Percentiles rank a stretch among this genome's conserved stretches.
phyloP scores from a whole-genome alignment of 92 coral and sea anemone genomes.

The Porites cylindrica region DNA sequence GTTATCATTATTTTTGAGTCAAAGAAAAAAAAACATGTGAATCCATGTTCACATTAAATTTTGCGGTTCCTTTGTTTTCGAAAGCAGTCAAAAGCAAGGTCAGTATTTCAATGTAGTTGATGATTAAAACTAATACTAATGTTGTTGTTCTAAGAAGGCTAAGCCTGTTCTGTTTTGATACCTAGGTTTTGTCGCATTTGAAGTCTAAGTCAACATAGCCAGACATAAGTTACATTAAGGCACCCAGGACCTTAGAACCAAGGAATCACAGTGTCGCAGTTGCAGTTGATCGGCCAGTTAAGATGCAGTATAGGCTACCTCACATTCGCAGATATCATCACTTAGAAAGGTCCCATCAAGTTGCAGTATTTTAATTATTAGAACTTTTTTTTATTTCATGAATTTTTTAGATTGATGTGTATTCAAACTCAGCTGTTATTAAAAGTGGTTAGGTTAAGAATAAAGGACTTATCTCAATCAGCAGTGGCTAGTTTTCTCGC shows the following conservation, averaged over 20 bases:
- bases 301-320: slow-evolving; percentile 52
- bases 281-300: slow-evolving; percentile 26
- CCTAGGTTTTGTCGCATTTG: slow-evolving; percentile 75
- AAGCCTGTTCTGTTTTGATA: slow-evolving; percentile 63
- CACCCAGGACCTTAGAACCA: slow-evolving; percentile 71
- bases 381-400: slow-evolving; percentile 5
- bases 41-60: no score
- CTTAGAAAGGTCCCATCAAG: slow-evolving; percentile 25
- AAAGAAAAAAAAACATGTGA: no score
- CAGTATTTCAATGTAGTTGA: not conserved
- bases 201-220: slow-evolving; percentile 79
- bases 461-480: slow-evolving; percentile 29
- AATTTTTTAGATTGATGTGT: slow-evolving; percentile 18
- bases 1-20: no score
- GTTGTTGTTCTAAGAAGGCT: slow-evolving; percentile 35
- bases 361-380: slow-evolving; percentile 31
- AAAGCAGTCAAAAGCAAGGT: not conserved
- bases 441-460: slow-evolving; percentile 45
- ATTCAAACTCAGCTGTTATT: slow-evolving; percentile 19
- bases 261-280: slow-evolving; percentile 55
- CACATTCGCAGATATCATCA: slow-evolving; percentile 38
- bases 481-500: slow-evolving; percentile 17
- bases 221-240: slow-evolving; percentile 76
- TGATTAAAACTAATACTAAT: slow-evolving; percentile 3
- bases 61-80: no score